Evolutionary conservation across 2,888 invertebrate genomes (phyloP), one percentile per base, ranked within the genome.

Genomic region (Nomada lathburiana): DNA sequence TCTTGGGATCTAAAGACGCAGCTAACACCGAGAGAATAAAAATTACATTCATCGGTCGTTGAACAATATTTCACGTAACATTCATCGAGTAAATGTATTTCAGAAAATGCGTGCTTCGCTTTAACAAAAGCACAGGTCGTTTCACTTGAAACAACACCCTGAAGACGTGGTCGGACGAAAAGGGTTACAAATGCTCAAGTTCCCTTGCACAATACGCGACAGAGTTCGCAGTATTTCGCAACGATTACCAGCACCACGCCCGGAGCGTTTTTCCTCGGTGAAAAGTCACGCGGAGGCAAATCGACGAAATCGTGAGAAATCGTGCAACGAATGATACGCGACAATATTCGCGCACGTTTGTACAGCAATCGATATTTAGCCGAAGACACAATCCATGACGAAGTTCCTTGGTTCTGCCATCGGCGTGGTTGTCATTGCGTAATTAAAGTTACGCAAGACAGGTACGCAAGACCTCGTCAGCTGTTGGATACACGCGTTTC

Each of bases 331-430:
- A 62, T 42, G 52, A 60, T 29, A 63, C 23, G 3, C 62, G 76
- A 79, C 84, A 85, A 85, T 71, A 71, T 85, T 20, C 23, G 62
- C 59, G 60, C 26, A 53, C 16, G 60, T 29, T 57, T 53, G 63
- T 74, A 80, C 78, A 79, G 81, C 86, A 83, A 86, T 88, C 82
- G 85, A 89, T 89, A 89, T 89, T 89, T 84, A 83, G 72, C 71
- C 53, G 26, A n/a, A 83, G 78, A 85, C 87, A 88, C 87, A 81
- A 68, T 82, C 84, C 77, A 85, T 80, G 69, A 82, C 80, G 72
- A 53, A 69, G 73, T 82, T 84, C 70, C 77, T 67, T 50, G 73
- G 60, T 60, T 83, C 70, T 72, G 83, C 59, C 72, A 72, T 82
- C 76, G 77, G 76, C 73, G 60, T 26, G 67, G 50, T 52, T 36